Conservation (phyloP, 2,797 vertebrate genomes). For the Mormyrus proboscirostris region DNA sequence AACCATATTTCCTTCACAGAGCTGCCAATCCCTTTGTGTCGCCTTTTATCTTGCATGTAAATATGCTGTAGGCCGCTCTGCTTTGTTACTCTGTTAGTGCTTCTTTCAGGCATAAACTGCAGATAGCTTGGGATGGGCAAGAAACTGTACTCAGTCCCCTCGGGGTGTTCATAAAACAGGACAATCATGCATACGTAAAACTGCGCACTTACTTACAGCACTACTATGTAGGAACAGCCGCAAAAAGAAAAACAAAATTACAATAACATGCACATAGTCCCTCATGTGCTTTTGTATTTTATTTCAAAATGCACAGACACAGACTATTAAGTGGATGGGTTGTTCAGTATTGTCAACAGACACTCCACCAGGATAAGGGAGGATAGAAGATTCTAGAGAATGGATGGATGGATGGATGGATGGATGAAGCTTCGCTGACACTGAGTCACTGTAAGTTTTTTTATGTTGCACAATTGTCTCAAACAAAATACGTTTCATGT, state of each 20-base stretch:
- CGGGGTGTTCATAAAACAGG: neutral
- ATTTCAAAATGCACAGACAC: neutral
- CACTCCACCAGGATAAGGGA: neutral
- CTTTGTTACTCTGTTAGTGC: neutral
- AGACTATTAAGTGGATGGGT: neutral
- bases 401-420: neutral
- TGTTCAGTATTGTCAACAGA: neutral
- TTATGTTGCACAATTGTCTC: neutral
- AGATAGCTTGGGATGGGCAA: neutral
- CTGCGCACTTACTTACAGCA: neutral
- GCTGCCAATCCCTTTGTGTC: neutral
- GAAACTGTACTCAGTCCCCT: neutral
- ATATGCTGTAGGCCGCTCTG: neutral
- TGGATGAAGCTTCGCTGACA: neutral
- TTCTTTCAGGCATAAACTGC: neutral
- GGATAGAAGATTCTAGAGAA: neutral
- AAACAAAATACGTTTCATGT: neutral
- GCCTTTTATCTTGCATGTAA: neutral
- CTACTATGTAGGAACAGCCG: neutral
- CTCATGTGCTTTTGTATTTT: neutral
- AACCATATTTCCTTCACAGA: neutral
- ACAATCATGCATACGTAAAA: neutral
- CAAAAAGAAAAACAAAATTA: neutral
- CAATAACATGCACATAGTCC: neutral
- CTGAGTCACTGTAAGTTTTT: neutral